Evolutionary conservation across 2,888 invertebrate species (phyloP).

Genomic region (Drosophila aldrichi): DNA sequence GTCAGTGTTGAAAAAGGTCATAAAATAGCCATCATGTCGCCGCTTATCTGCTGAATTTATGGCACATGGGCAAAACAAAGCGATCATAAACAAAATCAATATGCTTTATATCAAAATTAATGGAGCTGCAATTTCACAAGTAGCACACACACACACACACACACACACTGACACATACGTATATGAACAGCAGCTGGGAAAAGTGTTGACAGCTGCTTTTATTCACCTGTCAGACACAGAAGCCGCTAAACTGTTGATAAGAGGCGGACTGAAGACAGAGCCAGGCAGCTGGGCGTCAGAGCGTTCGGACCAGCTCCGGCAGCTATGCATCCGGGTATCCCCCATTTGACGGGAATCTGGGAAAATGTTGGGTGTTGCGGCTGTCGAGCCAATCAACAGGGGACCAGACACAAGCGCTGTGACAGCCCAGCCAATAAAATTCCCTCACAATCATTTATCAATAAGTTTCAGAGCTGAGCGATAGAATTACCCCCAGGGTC

Average conservation of each 20-base stretch:
- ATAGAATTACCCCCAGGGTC: constrained; percentile 10
- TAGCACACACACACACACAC: constrained; percentile 12
- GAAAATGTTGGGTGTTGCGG: constrained; percentile 4
- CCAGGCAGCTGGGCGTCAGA: constrained; percentile 39
- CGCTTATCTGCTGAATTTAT: constrained; percentile 4
- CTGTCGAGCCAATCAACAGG: constrained; percentile 41
- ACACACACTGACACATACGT: constrained; percentile 7
- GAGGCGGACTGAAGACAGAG: constrained; percentile 20
- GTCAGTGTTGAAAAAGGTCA: background rate
- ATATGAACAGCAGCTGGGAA: constrained; percentile 30
- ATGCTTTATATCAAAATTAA: constrained; percentile 64
- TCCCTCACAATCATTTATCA: constrained; percentile 81
- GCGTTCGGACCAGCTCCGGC: constrained; percentile 33
- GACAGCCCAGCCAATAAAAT: constrained; percentile 70
- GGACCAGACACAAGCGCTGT: constrained; percentile 53
- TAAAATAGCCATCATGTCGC: background rate
- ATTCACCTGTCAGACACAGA: constrained; percentile 80
- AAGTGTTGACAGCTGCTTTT: constrained; percentile 80
- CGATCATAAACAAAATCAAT: constrained; percentile 62
- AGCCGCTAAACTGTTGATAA: constrained; percentile 80
- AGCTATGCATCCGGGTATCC: constrained; percentile 30
- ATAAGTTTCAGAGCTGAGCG: constrained; percentile 46
- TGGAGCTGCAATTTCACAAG: constrained; percentile 54
- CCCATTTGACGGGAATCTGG: constrained; percentile 25
- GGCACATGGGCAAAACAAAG: constrained; percentile 2